phyloP scores from a whole-genome alignment of 2,888 invertebrate genomes.

The Xestia c-nigrum region DNA sequence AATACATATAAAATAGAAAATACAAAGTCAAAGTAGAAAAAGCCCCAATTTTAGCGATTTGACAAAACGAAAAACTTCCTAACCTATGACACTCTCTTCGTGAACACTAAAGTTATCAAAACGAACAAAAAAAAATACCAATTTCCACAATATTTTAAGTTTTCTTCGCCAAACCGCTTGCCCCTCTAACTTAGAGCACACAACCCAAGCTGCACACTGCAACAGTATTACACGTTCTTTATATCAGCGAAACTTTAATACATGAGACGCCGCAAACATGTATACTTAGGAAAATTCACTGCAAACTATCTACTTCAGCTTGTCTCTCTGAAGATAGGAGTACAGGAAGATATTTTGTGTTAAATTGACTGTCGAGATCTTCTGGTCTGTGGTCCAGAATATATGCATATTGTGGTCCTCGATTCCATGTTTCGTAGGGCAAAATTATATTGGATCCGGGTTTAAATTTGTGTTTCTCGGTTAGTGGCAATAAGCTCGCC shows the following conservation, averaged over 20 bases:
- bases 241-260: constrained; percentile 58
- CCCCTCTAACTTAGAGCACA: constrained; percentile 61
- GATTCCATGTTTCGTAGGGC: not conserved
- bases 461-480: not conserved
- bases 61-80: not conserved
- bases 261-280: constrained; percentile 38
- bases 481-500: not conserved
- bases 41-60: not conserved
- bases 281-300: constrained; percentile 56
- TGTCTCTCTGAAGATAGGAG: constrained; percentile 11
- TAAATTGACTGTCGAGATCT: not conserved
- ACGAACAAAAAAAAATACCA: not conserved
- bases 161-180: not conserved
- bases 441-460: too few relatives aligned
- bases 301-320: constrained; percentile 6
- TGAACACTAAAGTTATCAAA: not conserved
- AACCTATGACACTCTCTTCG: not conserved
- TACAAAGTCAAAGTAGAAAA: not conserved
- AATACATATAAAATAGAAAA: not conserved
- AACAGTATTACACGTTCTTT: constrained; percentile 51
- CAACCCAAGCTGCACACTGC: constrained; percentile 42
- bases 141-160: not conserved
- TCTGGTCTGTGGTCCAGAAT: not conserved
- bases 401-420: not conserved
- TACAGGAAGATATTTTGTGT: constrained; percentile 2